Conservation (phyloP, 1,140 invertebrate genomes). For the Pissodes strobi region DNA sequence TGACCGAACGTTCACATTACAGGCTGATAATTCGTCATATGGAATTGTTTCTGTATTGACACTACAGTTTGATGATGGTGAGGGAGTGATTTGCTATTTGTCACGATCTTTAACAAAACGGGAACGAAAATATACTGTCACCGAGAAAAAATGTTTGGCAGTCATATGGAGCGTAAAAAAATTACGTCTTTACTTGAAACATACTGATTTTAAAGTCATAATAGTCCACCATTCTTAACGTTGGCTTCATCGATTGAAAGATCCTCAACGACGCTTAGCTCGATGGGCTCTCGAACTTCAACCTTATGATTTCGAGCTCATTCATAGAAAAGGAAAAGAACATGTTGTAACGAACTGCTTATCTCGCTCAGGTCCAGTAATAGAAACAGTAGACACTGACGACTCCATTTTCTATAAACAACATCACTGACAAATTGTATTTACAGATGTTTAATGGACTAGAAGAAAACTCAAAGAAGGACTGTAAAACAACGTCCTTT, state of each 20-base stretch:
- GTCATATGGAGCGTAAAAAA: constrained; percentile 56
- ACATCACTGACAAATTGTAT: no score
- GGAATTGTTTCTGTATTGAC: constrained; percentile 40
- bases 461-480: no score
- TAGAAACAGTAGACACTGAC: background rate
- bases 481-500: no score
- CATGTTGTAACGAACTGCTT: constrained; percentile 33
- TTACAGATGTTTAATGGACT: no score
- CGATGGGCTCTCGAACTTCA: constrained; percentile 56
- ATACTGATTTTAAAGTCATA: constrained; percentile 54
- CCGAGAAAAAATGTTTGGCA: constrained; percentile 59
- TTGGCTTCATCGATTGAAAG: constrained; percentile 57
- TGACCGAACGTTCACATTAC: constrained; percentile 43
- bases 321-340: constrained; percentile 52
- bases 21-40: constrained; percentile 40
- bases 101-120: constrained; percentile 29
- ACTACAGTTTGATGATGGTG: constrained; percentile 25
- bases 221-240: constrained; percentile 58
- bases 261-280: constrained; percentile 54
- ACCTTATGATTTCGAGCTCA: constrained; percentile 54
- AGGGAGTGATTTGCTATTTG: constrained; percentile 28
- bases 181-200: constrained; percentile 55
- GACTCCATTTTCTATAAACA: background rate
- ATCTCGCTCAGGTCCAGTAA: constrained; percentile 27
- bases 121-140: constrained; percentile 57